Conservation (phyloP, 2,888 invertebrate species). For the Trachelus stipa region DNA sequence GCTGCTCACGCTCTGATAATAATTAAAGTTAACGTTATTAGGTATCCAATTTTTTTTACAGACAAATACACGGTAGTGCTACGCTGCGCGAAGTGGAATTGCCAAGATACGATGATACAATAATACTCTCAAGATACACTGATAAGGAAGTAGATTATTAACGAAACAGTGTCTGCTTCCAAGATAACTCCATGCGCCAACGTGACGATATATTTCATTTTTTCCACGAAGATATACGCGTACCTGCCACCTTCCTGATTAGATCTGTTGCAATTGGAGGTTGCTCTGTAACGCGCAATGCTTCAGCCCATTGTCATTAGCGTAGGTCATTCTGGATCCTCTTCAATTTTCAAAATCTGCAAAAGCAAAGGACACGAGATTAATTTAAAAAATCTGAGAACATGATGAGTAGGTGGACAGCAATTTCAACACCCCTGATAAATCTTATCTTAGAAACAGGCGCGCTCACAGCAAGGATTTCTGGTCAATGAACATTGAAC, state of each 20-base stretch:
- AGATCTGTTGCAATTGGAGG: conserved; percentile 12
- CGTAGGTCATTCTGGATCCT: conserved; percentile 38
- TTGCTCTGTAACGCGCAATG: conserved; percentile 24
- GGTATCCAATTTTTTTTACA: not conserved
- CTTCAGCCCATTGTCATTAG: conserved; percentile 60
- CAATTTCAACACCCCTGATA: not conserved
- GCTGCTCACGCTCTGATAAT: conserved; percentile 2
- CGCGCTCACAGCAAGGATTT: not conserved
- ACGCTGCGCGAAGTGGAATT: not conserved
- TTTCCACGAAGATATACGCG: not conserved
- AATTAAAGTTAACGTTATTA: not conserved
- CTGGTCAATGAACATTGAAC: not conserved
- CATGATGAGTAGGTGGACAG: not conserved
- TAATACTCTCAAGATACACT: not conserved
- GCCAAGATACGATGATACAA: not conserved
- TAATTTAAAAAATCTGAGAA: not conserved
- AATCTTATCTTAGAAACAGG: not conserved
- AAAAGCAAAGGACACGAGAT: not conserved
- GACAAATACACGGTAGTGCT: not conserved
- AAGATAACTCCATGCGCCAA: not conserved
- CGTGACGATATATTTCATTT: not conserved
- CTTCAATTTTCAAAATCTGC: conserved; percentile 10
- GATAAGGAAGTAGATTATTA: not conserved
- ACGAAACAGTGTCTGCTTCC: not conserved
- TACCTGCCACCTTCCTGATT: not conserved